These are phyloP conservation scores for Hirudinaria manillensis DNA, from an alignment of 2,888 invertebrate genomes.

Conservation along the genomic window DNA sequence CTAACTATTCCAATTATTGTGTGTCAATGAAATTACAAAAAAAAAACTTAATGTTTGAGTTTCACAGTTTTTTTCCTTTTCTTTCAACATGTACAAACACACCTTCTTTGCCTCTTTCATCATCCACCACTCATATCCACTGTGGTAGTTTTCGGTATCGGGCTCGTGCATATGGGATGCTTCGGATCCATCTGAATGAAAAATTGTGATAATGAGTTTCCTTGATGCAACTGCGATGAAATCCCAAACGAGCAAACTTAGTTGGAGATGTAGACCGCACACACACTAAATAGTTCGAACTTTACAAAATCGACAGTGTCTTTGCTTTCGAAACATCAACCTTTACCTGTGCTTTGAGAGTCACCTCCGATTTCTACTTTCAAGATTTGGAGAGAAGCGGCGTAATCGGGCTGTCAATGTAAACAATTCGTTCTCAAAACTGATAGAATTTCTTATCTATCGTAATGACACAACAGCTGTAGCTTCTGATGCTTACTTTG, in stretches of 20 bases:
- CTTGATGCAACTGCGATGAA: background rate
- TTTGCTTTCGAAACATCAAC: background rate
- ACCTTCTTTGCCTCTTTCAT: slow-evolving; percentile 46
- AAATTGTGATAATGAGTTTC: background rate
- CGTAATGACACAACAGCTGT: background rate
- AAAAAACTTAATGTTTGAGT: background rate
- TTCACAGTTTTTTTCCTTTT: background rate
- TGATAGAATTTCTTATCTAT: background rate
- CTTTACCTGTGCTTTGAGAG: slow-evolving; percentile 49
- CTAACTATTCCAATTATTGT: background rate
- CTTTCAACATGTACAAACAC: background rate
- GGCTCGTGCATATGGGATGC: slow-evolving; percentile 46
- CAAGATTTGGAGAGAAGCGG: slow-evolving; percentile 52
- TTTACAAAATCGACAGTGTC: background rate
- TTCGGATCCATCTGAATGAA: slow-evolving; percentile 45
- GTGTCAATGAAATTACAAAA: background rate
- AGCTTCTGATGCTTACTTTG: slow-evolving; percentile 45
- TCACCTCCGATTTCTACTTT: slow-evolving; percentile 56
- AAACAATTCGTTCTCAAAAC: background rate
- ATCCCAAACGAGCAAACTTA: background rate
- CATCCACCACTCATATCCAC: slow-evolving; percentile 49
- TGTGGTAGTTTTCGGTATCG: slow-evolving; percentile 42
- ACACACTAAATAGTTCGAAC: background rate
- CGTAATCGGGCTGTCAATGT: slow-evolving; percentile 47
- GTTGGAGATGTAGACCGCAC: background rate